These are phyloP conservation scores for Ficedula albicollis DNA, from an alignment of 2,797 vertebrate species.

Conservation along the genomic window DNA sequence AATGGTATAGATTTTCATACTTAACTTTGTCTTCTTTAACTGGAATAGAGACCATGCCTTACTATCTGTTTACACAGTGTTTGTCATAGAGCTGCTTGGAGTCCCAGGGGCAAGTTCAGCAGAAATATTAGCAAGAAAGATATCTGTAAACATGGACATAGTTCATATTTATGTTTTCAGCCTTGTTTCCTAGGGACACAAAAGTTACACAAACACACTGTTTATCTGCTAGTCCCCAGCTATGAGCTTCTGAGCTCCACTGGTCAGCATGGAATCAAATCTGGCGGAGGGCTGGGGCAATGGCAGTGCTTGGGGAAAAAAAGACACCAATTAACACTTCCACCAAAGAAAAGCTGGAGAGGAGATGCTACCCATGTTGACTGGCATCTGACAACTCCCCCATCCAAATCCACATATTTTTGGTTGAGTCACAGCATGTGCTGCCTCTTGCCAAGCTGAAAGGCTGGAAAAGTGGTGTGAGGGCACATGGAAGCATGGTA, in stretches of 20 bases:
- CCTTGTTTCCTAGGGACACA: neutral
- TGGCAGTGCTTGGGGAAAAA: neutral
- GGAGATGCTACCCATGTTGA: neutral
- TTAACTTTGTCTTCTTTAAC: neutral
- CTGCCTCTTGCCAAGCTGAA: neutral
- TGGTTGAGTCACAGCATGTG: neutral
- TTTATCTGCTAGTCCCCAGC: neutral
- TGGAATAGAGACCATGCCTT: neutral
- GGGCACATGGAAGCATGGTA: neutral
- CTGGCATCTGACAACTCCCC: neutral
- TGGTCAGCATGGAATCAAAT: neutral
- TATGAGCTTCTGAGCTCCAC: neutral
- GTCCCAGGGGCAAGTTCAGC: neutral
- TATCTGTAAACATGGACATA: neutral
- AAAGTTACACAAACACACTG: neutral
- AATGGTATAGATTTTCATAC: neutral
- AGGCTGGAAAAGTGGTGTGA: neutral
- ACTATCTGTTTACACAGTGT: neutral
- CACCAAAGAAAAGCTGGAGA: neutral
- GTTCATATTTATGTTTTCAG: slow-evolving; percentile 15
- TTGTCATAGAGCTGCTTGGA: neutral
- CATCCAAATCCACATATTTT: neutral
- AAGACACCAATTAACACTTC: neutral
- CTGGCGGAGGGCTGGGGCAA: neutral
- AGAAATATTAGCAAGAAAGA: neutral